Percentiles rank a stretch among this genome's conserved stretches.
Evolutionary conservation across 2,888 invertebrate genomes (phyloP).

Genomic region (Ormia ochracea): DNA sequence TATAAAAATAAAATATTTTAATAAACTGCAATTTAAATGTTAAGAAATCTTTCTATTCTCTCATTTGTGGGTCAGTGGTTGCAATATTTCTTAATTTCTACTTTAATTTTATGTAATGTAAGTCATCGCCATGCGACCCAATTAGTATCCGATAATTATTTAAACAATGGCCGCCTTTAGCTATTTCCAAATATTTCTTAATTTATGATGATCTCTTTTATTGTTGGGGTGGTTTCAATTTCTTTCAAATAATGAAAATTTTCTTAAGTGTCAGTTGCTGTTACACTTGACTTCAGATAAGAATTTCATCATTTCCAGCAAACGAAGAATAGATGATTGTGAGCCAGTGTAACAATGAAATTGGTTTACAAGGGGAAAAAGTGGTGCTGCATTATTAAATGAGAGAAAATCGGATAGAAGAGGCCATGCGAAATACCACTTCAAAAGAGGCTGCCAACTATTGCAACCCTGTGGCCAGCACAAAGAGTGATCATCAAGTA

Average conservation of each 20-base stretch:
- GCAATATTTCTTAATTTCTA: conserved; percentile 18
- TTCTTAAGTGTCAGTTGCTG: not conserved
- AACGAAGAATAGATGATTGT: not conserved
- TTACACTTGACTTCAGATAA: conserved; percentile 35
- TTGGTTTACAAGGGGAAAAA: no score
- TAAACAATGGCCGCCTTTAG: conserved; percentile 32
- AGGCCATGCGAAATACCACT: no score
- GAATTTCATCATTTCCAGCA: conserved; percentile 1
- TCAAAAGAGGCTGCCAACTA: no score
- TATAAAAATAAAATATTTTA: not conserved
- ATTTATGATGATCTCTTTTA: not conserved
- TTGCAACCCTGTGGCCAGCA: no score
- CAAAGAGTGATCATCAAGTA: no score
- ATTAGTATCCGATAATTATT: conserved; percentile 51
- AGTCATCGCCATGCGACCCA: conserved; percentile 42
- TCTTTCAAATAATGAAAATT: conserved; percentile 1
- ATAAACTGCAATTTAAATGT: conserved; percentile 13
- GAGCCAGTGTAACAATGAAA: not conserved
- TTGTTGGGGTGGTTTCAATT: conserved; percentile 36
- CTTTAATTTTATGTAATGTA: not conserved
- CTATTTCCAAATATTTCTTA: not conserved
- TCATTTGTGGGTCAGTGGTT: conserved; percentile 45
- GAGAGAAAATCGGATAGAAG: no score
- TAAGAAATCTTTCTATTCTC: not conserved
- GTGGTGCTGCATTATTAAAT: no score